Evolutionary conservation across 2,888 invertebrate species (phyloP), one percentile per base, ranked within the genome.

Genomic region (Pandemis corylana): DNA sequence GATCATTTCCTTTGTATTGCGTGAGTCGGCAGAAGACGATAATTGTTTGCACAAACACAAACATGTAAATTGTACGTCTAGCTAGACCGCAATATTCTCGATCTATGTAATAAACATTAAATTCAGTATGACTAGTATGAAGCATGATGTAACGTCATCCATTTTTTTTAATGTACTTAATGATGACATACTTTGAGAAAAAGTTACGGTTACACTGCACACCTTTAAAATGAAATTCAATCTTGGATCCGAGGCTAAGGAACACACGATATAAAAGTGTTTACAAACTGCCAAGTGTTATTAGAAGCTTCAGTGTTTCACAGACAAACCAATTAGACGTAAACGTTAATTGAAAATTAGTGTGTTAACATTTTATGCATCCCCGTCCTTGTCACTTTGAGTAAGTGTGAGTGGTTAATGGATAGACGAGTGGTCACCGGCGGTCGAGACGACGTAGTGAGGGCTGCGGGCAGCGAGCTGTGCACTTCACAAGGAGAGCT

Each of bases 311-410:
- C 53, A 74, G 44, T 66, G 53, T 59, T 61, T 74, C 72, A 68
- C 69, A 74, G 74, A 74, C 69, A 70, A 41, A 75, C 70, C 53
- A 56, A 67, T 67, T 71, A 71, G 75, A 73, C 64, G 70, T 51
- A 65, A 62, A 63, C 67, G 80, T 81, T 82, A 80, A 77, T 78
- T 83, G 82, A 80, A 81, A 80, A 84, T 85, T 84, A 85, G 85
- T 84, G 76, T 76, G 83, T 84, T 84, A 85, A 77, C 75, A 78
- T 71, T 75, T 76, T 76, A 53, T 65, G 49, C 20, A 65, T 65
- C 65, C 68, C 74, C 65, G 66, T 36, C 65, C 61, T 69, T 63
- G n/a, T 73, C 20, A 49, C 59, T 74, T 74, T 70, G 65, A 74
- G 64, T 74, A 74, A 51, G 49, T 73, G 68, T 74, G 53, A 74